Percentiles rank a stretch among this genome's conserved stretches.
Conservation (phyloP, 2,797 vertebrate genomes). For the Sebastes kiyomatsui region DNA sequence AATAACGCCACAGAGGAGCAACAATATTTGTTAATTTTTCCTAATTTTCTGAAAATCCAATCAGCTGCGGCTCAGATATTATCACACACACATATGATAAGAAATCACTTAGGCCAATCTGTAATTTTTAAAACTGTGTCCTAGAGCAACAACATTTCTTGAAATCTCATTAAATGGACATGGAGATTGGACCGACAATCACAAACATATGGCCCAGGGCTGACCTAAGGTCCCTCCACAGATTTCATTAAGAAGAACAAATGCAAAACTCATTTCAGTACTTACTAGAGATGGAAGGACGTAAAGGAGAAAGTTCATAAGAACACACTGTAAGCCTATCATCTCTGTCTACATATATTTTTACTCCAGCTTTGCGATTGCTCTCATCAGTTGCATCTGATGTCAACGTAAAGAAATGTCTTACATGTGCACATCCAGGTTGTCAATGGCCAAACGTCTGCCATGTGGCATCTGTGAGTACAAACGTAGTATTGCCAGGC, state of each 20-base stretch:
- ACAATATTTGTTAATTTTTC: neutral
- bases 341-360: neutral
- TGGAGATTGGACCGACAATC: neutral
- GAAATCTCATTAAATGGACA: conserved; percentile 7
- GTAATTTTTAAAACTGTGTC: conserved; percentile 4
- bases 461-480: conserved; percentile 75
- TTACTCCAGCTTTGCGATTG: neutral
- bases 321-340: neutral
- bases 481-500: conserved; percentile 80
- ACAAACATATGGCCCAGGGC: neutral
- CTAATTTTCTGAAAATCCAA: conserved; percentile 17
- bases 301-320: neutral
- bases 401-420: conserved; percentile 18
- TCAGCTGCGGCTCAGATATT: conserved; percentile 1
- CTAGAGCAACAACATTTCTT: neutral
- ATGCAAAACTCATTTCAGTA: neutral
- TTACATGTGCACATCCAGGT: conserved; percentile 84
- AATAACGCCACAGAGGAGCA: neutral
- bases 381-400: neutral
- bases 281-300: neutral
- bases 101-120: neutral
- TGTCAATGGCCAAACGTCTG: conserved; percentile 77
- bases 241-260: neutral
- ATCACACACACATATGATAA: conserved; percentile 17
- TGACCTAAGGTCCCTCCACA: neutral